Evolutionary conservation across 2,888 invertebrate species (phyloP), one percentile per base, ranked within the genome.

Genomic region (Mythimna impura): DNA sequence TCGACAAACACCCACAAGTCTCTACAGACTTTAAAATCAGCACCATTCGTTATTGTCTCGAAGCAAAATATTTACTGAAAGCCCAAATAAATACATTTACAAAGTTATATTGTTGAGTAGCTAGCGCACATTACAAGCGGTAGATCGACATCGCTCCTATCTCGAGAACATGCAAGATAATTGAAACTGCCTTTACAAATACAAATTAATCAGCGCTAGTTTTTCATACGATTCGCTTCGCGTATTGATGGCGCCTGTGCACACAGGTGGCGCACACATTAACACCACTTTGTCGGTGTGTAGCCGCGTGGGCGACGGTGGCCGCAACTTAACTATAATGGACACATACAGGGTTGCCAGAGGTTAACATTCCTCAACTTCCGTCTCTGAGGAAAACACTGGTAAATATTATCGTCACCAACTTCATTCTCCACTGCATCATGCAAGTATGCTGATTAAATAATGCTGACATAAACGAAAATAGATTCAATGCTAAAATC

Each of bases 251-350:
- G 86, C 85, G 88, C 81, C 77, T 84, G 75, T 76, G 75, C 75
- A 73, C 79, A 87, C 85, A 85, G 87, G 85, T 87, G 86, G 81
- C 77, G 75, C 81, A 87, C 85, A 86, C 80, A 87, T 85, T 77
- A 78, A 85, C 83, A 83, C 71, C 60, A 82, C 76, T 78, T 76
- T 76, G 77, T 82, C 70, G 52, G 71, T 79, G 81, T 86, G 78
- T 43, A 40, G 71, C 68, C 60, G 86, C 78, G 88, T 87, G 87
- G 86, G 88, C 84, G 81, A 80, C 78, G 66, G 80, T 86, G 71
- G 74, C 67, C 80, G 75, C 82, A 84, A 83, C 82, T 84, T 79
- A 75, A 81, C 82, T 81, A 83, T 85, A 86, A 86, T 83, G 78
- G 73, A 76, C 73, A 66, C 43, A 17, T 17, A 66, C 75, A 86